Evolutionary conservation across 2,888 invertebrate species (phyloP).

Genomic region (Trissoscelio sp.): DNA sequence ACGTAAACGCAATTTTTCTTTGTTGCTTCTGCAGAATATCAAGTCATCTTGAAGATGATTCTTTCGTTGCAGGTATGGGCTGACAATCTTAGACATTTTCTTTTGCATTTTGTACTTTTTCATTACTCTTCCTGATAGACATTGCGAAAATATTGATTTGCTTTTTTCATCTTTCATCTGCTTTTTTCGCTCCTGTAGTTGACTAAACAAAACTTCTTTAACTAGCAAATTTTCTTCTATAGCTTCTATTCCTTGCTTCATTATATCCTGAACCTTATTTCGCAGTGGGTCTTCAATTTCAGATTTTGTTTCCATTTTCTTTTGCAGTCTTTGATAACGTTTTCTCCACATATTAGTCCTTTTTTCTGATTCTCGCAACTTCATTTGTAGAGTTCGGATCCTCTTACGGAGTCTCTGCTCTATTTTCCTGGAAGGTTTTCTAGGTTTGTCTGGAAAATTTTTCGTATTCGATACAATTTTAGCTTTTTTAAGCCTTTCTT

Average conservation of each 20-base stretch:
- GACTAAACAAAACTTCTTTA: constrained; percentile 23
- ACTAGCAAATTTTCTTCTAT: constrained; percentile 21
- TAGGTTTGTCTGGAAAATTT: not conserved
- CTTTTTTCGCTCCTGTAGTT: constrained; percentile 20
- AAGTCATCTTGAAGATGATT: constrained; percentile 1
- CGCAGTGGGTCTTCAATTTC: not conserved
- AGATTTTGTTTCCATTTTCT: not conserved
- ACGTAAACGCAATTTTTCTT: constrained; percentile 15
- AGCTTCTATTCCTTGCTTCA: constrained; percentile 11
- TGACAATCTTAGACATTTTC: constrained; percentile 13
- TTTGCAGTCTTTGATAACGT: constrained; percentile 11
- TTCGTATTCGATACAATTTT: not conserved
- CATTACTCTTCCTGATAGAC: constrained; percentile 29
- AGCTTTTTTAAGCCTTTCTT: not conserved
- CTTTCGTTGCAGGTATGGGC: constrained; percentile 33
- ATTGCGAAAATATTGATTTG: constrained; percentile 21
- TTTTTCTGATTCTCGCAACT: not conserved
- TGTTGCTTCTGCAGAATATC: constrained; percentile 32
- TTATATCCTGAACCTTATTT: constrained; percentile 12
- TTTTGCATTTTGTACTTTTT: constrained; percentile 37
- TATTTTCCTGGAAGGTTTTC: constrained; percentile 7
- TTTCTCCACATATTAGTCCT: constrained; percentile 6
- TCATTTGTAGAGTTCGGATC: not conserved
- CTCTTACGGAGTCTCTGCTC: not conserved
- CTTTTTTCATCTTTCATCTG: constrained; percentile 22